Percentiles rank a stretch among this genome's conserved stretches.
Conservation (phyloP, 2,888 invertebrate genomes). For the Synanthedon tipuliformis region DNA sequence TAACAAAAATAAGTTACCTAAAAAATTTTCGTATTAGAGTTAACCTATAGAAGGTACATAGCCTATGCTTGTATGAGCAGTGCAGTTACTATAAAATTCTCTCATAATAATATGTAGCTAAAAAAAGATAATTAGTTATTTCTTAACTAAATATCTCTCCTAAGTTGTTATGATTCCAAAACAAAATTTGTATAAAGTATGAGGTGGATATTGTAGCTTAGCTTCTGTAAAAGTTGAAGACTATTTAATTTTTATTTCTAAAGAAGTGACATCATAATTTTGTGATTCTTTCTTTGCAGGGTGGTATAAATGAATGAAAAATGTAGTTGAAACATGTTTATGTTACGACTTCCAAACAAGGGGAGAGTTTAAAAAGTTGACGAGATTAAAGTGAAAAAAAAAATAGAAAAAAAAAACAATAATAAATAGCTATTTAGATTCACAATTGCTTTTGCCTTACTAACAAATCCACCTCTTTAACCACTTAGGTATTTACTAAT, state of each 20-base stretch:
- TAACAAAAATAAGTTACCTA: no score
- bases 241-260: not conserved
- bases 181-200: conserved; percentile 1
- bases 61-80: no score
- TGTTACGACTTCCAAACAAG: not conserved
- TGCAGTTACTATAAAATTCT: no score
- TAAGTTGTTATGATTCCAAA: no score
- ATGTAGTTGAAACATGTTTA: conserved; percentile 5
- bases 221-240: not conserved
- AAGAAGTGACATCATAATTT: conserved; percentile 8
- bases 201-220: conserved; percentile 9
- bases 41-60: no score
- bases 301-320: conserved; percentile 43
- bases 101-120: no score
- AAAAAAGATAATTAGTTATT: no score
- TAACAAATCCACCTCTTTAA: conserved; percentile 30
- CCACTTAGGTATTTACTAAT: not conserved
- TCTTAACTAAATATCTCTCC: no score
- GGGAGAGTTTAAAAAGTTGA: not conserved
- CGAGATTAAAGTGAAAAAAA: not conserved
- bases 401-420: not conserved
- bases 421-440: not conserved
- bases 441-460: conserved; percentile 34
- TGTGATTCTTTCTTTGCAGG: conserved; percentile 47
- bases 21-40: no score